Evolutionary conservation across 2,888 invertebrate genomes (phyloP).

Genomic region (Cistogaster globosa): DNA sequence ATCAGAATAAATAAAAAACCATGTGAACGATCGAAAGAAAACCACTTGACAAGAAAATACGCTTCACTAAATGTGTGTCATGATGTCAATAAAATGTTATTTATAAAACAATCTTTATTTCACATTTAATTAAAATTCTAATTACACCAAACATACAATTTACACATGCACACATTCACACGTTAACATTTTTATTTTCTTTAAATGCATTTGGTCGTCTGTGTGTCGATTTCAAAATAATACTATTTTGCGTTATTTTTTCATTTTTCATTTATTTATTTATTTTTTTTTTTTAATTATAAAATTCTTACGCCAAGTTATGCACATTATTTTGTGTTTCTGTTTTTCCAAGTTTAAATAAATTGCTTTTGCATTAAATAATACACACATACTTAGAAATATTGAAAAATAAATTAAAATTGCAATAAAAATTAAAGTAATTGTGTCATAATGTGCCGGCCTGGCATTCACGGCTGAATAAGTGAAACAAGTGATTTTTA

Average conservation of each 20-base stretch:
- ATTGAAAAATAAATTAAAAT: conserved; percentile 29
- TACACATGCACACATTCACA: background rate
- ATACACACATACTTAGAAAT: conserved; percentile 6
- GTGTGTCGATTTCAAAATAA: conserved; percentile 10
- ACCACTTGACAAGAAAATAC: conserved; percentile 38
- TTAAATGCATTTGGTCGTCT: no score
- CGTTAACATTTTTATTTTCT: background rate
- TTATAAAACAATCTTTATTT: conserved; percentile 61
- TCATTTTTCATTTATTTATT: background rate
- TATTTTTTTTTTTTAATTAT: background rate
- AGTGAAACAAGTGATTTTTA: conserved; percentile 59
- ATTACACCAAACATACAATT: conserved; percentile 21
- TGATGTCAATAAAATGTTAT: conserved; percentile 67
- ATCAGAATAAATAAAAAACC: conserved; percentile 15
- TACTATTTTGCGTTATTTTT: background rate
- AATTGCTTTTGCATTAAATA: background rate
- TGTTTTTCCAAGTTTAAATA: conserved; percentile 41
- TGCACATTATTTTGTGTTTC: conserved; percentile 32
- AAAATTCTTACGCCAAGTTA: conserved; percentile 44
- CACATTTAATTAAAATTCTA: conserved; percentile 65
- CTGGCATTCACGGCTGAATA: conserved; percentile 68
- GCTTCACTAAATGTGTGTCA: conserved; percentile 65
- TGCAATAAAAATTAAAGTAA: conserved; percentile 47
- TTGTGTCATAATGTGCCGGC: conserved; percentile 62
- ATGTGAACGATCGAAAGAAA: conserved; percentile 29